These are phyloP conservation scores for Volucella zonaria DNA, from an alignment of 2,888 invertebrate species.

Conservation along the genomic window DNA sequence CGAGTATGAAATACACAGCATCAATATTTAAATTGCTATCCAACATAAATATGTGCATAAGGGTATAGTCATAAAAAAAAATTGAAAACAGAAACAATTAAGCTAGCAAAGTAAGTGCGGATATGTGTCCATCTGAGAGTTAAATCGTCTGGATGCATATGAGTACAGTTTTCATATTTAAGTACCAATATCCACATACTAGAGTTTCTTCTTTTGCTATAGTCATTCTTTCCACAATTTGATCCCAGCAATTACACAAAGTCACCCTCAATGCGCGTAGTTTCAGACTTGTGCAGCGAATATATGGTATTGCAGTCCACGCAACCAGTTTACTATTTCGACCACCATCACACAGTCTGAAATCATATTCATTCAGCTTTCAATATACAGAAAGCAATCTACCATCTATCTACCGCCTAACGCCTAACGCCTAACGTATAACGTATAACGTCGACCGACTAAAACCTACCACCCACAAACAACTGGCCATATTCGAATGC, in stretches of 20 bases:
- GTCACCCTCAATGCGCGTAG: not conserved
- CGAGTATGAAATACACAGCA: constrained; percentile 3
- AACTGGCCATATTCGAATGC: constrained; percentile 27
- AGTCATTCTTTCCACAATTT: constrained; percentile 21
- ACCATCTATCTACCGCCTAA: not conserved
- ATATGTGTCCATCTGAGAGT: constrained; percentile 41
- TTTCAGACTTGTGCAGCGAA: constrained; percentile 21
- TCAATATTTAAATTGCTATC: constrained; percentile 41
- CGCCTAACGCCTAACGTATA: no score
- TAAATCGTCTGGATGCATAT: constrained; percentile 48
- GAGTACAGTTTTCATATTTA: constrained; percentile 34
- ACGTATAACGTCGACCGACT: constrained; percentile 4
- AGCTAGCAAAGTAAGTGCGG: constrained; percentile 35
- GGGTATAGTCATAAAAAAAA: constrained; percentile 48
- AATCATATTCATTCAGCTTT: no score
- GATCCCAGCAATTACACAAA: constrained; percentile 37
- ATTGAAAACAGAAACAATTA: constrained; percentile 48
- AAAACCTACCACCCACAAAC: not conserved
- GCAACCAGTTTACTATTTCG: not conserved
- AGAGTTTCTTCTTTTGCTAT: not conserved
- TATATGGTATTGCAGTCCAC: constrained; percentile 36
- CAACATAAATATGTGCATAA: constrained; percentile 5
- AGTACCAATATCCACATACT: constrained; percentile 51
- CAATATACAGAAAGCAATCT: not conserved
- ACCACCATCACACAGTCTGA: no score